Evolutionary conservation across 2,888 invertebrate genomes (phyloP).

Genomic region (Apamea crenata): DNA sequence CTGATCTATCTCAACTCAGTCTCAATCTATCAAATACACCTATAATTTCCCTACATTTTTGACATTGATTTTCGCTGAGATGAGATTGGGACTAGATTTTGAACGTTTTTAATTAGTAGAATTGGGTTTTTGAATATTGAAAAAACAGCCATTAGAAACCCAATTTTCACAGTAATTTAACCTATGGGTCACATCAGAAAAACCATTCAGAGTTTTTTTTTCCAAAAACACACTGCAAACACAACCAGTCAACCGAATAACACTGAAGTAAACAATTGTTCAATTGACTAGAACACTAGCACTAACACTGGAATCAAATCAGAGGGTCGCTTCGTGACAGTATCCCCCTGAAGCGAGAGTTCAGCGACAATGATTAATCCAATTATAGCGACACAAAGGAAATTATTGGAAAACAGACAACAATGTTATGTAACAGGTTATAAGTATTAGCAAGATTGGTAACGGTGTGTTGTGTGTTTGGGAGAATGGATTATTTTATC

Average conservation of each 20-base stretch:
- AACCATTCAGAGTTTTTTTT: not conserved
- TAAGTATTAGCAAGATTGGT: not conserved
- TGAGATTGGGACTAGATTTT: too few species aligned
- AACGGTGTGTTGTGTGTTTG: not conserved
- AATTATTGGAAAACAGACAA: slow-evolving; percentile 65
- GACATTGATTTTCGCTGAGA: too few species aligned
- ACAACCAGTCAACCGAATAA: not conserved
- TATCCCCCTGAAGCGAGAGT: slow-evolving; percentile 57
- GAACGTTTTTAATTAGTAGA: too few species aligned
- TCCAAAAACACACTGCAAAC: not conserved
- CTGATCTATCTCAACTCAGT: too few species aligned
- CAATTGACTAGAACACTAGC: slow-evolving; percentile 25
- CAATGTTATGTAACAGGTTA: slow-evolving; percentile 30
- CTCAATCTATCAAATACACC: too few species aligned
- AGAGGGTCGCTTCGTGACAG: slow-evolving; percentile 54
- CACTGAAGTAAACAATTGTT: slow-evolving; percentile 11
- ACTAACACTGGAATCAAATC: slow-evolving; percentile 43
- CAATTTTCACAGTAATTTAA: not conserved
- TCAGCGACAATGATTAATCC: slow-evolving; percentile 73
- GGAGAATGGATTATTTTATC: not conserved
- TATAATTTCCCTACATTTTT: too few species aligned
- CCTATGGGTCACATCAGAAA: not conserved
- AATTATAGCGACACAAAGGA: slow-evolving; percentile 74
- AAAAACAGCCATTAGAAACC: not conserved
- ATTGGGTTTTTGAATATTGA: too few species aligned